Evolutionary conservation across 2,113 vertebrate species (phyloP), one percentile per base, ranked within the genome.

Genomic region (Micronycteris hirsuta): DNA sequence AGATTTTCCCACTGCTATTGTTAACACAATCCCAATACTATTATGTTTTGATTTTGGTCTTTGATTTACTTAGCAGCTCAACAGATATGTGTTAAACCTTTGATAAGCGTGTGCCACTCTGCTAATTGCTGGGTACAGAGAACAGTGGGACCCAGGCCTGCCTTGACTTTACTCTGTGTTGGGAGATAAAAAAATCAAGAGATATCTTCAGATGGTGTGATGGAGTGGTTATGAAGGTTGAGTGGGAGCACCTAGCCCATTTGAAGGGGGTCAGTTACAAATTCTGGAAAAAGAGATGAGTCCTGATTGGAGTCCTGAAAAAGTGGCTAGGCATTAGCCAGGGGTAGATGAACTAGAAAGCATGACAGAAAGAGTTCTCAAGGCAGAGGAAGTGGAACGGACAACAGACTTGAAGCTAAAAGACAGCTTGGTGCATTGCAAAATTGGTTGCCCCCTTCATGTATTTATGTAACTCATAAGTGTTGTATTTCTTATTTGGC

Each of bases 401-500:
- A 4, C 9, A n/a, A 33, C 76, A 38, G 41, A 3, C 12, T 31
- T 11, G 10, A 41, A 77, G 52, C 43, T 36, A 56, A 74, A 52
- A 33, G 28, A 52, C 56, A 74, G 31, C 36, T 65, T 74, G 31
- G 36, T 12, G 36, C 36, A 3, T 45, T 67, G 54, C 86, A 68
- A 83, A 67, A 12, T 22, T 4, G 26, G 1, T 17, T 67, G 17
- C 83, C 33, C 16, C 38, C 1, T 94, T 71, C 36, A 43, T 43
- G 33, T 31, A 70, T 76, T 68, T 90, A 45, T 24, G 12, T 26
- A 74, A 45, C 19, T n/a, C 45, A 33, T 36, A 13, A 10, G n/a
- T 43, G 22, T 84, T 49, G 7, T 63, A 61, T 43, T 90, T 90
- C 20, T 38, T 83, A 17, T 36, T 86, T 83, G 71, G 58, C 71